Percentiles rank a stretch among this genome's conserved stretches.
These are phyloP conservation scores for Psephotus haematonotus DNA, from an alignment of 2,113 vertebrate species.

Conservation along the genomic window DNA sequence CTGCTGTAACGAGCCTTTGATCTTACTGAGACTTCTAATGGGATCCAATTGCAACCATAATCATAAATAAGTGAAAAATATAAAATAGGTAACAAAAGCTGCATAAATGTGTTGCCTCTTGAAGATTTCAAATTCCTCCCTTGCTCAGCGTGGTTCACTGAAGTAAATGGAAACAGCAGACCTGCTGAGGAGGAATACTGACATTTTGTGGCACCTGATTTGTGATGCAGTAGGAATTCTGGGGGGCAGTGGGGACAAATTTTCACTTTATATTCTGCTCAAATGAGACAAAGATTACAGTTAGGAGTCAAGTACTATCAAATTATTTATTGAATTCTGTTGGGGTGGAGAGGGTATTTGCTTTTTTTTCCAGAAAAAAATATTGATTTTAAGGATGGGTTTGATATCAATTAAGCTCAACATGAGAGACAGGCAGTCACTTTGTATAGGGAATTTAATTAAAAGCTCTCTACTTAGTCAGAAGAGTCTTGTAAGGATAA, in stretches of 20 bases:
- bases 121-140: conserved; percentile 15
- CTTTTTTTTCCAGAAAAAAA: conserved; percentile 59
- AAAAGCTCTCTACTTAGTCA: conserved; percentile 68
- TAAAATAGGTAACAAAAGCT: neutral
- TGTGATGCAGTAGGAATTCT: conserved; percentile 41
- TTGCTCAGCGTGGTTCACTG: neutral
- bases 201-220: neutral
- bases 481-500: conserved; percentile 67
- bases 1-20: neutral
- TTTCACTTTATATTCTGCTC: conserved; percentile 69
- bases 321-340: conserved; percentile 70
- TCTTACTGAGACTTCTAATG: conserved; percentile 19
- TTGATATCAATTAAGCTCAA: conserved; percentile 70
- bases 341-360: conserved; percentile 52
- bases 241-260: conserved; percentile 1
- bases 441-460: conserved; percentile 70
- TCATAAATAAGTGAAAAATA: conserved; percentile 51
- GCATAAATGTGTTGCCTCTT: neutral
- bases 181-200: conserved; percentile 28
- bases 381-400: conserved; percentile 71
- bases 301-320: conserved; percentile 68
- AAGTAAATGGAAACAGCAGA: conserved; percentile 30
- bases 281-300: conserved; percentile 70
- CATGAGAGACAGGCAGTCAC: conserved; percentile 70
- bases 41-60: neutral